A percentile compares a stretch with the other conserved stretches of the same genome.
Evolutionary conservation across 2,113 vertebrate species (phyloP).

Genomic region (Callorhinus ursinus): DNA sequence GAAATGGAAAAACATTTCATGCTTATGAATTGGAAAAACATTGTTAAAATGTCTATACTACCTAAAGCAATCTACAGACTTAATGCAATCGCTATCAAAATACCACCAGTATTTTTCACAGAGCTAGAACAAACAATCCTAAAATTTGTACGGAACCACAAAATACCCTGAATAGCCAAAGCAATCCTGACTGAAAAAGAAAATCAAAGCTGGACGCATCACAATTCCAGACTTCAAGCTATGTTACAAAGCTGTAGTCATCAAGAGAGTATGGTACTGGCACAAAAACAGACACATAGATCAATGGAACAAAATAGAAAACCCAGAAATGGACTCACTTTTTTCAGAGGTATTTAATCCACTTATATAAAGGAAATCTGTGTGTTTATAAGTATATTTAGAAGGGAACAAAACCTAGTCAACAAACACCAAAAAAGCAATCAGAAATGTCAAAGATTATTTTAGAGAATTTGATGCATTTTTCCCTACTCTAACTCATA

Average conservation of each 20-base stretch:
- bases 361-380: not conserved
- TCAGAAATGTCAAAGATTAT: slow-evolving; percentile 1
- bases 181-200: not conserved
- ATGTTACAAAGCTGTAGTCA: not conserved
- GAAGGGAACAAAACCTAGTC: not conserved
- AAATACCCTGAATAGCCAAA: not conserved
- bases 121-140: not conserved
- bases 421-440: not conserved
- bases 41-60: not conserved
- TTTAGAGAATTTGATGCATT: not conserved
- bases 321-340: not conserved
- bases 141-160: not conserved
- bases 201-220: not conserved
- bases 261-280: not conserved
- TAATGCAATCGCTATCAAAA: not conserved
- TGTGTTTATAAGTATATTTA: not conserved
- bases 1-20: not conserved
- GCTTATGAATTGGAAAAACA: not conserved
- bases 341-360: not conserved
- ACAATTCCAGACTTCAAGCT: not conserved
- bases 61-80: not conserved
- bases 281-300: not conserved
- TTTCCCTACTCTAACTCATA: not conserved
- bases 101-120: not conserved
- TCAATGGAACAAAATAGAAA: not conserved